Evolutionary conservation across 2,888 invertebrate genomes (phyloP), one percentile per base, ranked within the genome.

Genomic region (Venusia cambrica): DNA sequence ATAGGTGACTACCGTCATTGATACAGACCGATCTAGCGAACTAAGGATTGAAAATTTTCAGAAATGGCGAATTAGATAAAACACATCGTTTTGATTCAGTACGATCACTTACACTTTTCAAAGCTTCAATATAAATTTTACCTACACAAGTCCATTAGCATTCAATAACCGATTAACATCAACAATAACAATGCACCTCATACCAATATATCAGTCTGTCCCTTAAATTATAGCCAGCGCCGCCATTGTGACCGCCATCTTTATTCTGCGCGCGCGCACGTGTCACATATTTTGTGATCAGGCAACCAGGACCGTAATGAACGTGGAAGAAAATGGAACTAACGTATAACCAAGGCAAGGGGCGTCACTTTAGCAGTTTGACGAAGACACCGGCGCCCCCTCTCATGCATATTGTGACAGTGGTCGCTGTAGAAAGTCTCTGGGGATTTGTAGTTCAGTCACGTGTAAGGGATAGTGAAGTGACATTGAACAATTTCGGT

Each of bases 381-480:
- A n/a, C n/a, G n/a, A n/a, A n/a, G n/a, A n/a, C n/a, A n/a, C n/a
- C n/a, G n/a, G n/a, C n/a, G n/a, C n/a, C n/a, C n/a, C n/a, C n/a
- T n/a, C n/a, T n/a, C n/a, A n/a, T n/a, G n/a, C n/a, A n/a, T n/a
- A n/a, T n/a, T n/a, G n/a, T n/a, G n/a, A n/a, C n/a, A n/a, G n/a
- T n/a, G n/a, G n/a, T n/a, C n/a, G n/a, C n/a, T n/a, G n/a, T 83
- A 77, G 85, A 85, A 85, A 85, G 85, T 83, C 73, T 51, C 63
- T 38, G 45, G 41, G 62, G 73, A 54, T 42, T 66, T 59, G 57
- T 55, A 48, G 61, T 58, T 64, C 38, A 48, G 48, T 45, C 71
- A 62, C 57, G 48, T 53, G 32, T 34, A 34, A 43, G 41, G 40
- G 45, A 53, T 35, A 38, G 44, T 43, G 47, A 42, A 38, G 44